These are phyloP conservation scores for Caenorhabditis sp. DNA, from an alignment of 2,888 invertebrate genomes.

Conservation along the genomic window DNA sequence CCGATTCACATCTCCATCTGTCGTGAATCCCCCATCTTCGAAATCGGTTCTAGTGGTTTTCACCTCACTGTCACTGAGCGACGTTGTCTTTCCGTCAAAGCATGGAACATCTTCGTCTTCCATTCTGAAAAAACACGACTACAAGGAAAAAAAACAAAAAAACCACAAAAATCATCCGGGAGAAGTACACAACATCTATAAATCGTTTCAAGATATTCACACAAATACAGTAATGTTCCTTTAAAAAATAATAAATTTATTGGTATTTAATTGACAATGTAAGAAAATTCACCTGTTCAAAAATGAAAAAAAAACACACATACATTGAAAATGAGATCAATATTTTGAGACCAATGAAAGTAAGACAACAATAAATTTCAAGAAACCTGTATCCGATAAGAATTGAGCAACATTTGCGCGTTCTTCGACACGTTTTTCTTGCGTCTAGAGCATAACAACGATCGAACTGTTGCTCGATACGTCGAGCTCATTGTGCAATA, in stretches of 20 bases:
- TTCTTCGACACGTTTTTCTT: constrained; percentile 17
- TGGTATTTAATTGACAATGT: too few relatives aligned
- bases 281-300: too few relatives aligned
- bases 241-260: too few relatives aligned
- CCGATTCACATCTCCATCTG: constrained; percentile 35
- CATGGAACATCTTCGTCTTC: not conserved
- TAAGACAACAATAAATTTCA: constrained; percentile 15
- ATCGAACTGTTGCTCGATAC: constrained; percentile 51
- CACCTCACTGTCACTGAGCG: constrained; percentile 9
- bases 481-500: constrained; percentile 59
- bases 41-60: not conserved
- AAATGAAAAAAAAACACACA: not conserved
- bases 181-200: not conserved
- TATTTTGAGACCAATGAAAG: not conserved
- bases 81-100: constrained; percentile 5
- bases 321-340: not conserved
- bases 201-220: not conserved
- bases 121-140: too few relatives aligned
- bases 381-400: constrained; percentile 41
- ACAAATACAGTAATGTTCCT: too few relatives aligned
- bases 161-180: not conserved
- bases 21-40: constrained; percentile 22
- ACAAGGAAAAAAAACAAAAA: not conserved
- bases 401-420: constrained; percentile 37
- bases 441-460: constrained; percentile 16